Evolutionary conservation across 2,888 invertebrate species (phyloP).

Genomic region (Yponomeuta evonymella): DNA sequence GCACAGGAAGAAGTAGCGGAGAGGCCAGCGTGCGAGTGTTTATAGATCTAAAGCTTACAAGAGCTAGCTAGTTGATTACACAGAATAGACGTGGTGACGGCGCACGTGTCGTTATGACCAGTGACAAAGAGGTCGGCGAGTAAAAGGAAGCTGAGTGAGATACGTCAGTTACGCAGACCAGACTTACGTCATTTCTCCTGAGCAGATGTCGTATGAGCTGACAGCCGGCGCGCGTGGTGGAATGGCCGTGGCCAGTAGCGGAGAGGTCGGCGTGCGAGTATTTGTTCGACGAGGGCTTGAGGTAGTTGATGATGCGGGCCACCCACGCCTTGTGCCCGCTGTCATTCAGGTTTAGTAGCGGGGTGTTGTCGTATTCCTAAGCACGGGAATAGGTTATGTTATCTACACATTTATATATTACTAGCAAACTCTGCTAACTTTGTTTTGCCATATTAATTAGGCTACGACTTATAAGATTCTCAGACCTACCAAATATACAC

Average conservation of each 20-base stretch:
- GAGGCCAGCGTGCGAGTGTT: conserved; percentile 90
- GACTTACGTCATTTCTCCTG: conserved; percentile 77
- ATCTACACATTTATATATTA: too few relatives aligned
- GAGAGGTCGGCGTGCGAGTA: conserved; percentile 89
- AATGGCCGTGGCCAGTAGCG: conserved; percentile 73
- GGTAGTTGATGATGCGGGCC: conserved; percentile 87
- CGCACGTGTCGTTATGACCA: too few relatives aligned
- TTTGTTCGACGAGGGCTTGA: conserved; percentile 90
- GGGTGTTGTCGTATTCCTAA: conserved; percentile 51
- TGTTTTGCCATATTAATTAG: too few relatives aligned
- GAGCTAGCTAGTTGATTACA: too few relatives aligned
- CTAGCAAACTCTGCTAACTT: too few relatives aligned
- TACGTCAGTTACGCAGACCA: background rate
- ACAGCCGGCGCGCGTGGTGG: conserved; percentile 80
- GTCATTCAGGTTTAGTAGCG: conserved; percentile 55
- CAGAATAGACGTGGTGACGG: too few relatives aligned
- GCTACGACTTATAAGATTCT: too few relatives aligned
- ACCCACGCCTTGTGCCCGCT: conserved; percentile 65
- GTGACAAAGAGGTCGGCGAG: too few relatives aligned
- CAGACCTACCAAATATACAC: too few relatives aligned
- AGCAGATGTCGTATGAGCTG: conserved; percentile 86
- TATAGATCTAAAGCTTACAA: conserved; percentile 83
- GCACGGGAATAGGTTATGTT: conserved; percentile 18
- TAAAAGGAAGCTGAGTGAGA: background rate
- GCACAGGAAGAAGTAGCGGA: conserved; percentile 26